Conservation (phyloP, 2,888 invertebrate species). For the Rhagonycha lutea region DNA sequence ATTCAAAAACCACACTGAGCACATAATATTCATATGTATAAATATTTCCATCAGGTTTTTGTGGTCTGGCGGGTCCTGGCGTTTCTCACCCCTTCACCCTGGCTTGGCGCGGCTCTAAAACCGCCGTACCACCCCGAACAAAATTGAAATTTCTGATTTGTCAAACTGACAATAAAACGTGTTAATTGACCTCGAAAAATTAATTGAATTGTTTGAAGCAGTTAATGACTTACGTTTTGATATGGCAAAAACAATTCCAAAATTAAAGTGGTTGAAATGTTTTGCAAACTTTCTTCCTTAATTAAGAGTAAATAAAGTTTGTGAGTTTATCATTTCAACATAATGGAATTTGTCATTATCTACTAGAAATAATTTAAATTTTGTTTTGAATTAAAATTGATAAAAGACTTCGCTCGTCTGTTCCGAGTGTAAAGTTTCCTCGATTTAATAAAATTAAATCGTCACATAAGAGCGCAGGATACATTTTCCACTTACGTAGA, state of each 20-base stretch:
- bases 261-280: conserved; percentile 11
- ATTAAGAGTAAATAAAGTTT: conserved; percentile 15
- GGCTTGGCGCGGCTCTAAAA: neutral
- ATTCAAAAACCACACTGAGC: too few relatives aligned
- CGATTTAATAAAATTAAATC: neutral
- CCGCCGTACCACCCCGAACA: neutral
- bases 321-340: neutral
- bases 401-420: neutral
- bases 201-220: conserved; percentile 22
- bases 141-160: neutral
- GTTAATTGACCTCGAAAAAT: conserved; percentile 23
- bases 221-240: conserved; percentile 12
- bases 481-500: neutral
- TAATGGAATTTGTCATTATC: conserved; percentile 2
- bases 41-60: too few relatives aligned
- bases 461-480: neutral
- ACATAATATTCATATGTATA: too few relatives aligned
- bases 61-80: too few relatives aligned
- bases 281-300: conserved; percentile 17
- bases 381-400: neutral
- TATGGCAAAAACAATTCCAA: neutral
- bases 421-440: neutral
- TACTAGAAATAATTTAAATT: neutral
- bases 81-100: too few relatives aligned
- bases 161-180: conserved; percentile 3